Evolutionary conservation across 2,113 vertebrate genomes (phyloP), one percentile per base, ranked within the genome.

Genomic region (Rhynchomys soricoides): DNA sequence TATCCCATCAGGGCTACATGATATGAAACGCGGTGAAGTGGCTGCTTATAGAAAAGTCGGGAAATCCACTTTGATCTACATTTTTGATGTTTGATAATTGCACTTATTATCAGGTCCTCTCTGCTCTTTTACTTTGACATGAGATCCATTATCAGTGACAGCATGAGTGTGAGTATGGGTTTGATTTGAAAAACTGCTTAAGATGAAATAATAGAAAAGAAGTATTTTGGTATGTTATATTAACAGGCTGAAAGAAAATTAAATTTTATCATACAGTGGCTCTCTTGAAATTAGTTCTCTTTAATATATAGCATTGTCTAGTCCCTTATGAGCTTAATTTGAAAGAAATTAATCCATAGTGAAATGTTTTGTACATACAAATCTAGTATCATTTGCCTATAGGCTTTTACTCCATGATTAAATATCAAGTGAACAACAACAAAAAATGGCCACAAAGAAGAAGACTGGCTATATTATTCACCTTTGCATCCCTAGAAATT

Each of bases 71-170:
- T 98, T 98, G 97, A 98, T 98, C 98, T 98, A 98, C 97, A 98
- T 98, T 98, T 98, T 97, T 98, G 98, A 98, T 98, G 98, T 98
- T 98, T 98, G 98, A 98, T 98, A 98, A 98, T 98, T 98, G 98
- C 98, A 83, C 97, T 98, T 98, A 98, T 98, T 98, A 98, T 98
- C 97, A 88, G 97, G 97, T 98, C 97, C 97, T 99, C 98, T 98
- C 97, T 98, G 96, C 94, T 97, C 96, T 97, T 98, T 98, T 98
- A 97, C 97, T 98, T 98, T 98, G 98, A 98, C 98, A 98, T 64
- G 85, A 98, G 98, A 98, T 98, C 98, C 98, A 98, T 98, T 98
- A 98, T 98, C 98, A 96, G 97, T 98, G 98, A 98, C 98, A 98
- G 98, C 97, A 57, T 98, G 98, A 98, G 98, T 98, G 96, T 87